Evolutionary conservation across 2,113 vertebrate genomes (phyloP).

Genomic region (Rhipidura dahli): DNA sequence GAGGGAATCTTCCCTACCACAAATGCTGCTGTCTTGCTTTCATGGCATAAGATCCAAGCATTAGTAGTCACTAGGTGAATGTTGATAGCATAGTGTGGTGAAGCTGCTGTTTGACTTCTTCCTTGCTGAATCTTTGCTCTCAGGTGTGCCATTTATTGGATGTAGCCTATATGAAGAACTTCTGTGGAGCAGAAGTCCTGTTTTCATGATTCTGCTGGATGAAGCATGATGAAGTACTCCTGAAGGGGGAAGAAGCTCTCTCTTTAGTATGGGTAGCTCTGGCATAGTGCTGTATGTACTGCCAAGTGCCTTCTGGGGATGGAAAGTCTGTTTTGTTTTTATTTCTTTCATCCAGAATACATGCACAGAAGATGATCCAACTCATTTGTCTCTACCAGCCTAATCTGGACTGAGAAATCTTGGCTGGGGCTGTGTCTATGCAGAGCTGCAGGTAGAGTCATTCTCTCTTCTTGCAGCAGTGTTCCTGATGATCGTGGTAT

Average conservation of each 20-base stretch:
- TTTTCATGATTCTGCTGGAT: neutral
- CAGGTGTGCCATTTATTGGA: neutral
- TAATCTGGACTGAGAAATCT: neutral
- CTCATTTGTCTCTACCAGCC: neutral
- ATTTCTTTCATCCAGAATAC: neutral
- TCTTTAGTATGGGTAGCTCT: neutral
- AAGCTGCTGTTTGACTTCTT: neutral
- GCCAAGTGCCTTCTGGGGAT: neutral
- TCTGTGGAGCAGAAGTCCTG: neutral
- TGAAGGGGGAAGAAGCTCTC: neutral
- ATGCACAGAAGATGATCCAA: neutral
- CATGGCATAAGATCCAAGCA: constrained; percentile 10
- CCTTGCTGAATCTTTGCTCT: neutral
- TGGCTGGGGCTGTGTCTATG: neutral
- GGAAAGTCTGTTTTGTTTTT: neutral
- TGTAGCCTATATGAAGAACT: neutral
- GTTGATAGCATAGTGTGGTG: neutral
- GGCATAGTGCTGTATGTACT: neutral
- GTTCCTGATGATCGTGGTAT: neutral
- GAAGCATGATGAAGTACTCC: neutral
- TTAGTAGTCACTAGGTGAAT: neutral
- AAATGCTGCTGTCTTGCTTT: neutral
- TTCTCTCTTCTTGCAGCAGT: rapidly evolving
- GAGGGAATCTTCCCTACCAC: constrained; percentile 22
- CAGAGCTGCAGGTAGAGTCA: neutral